A percentile compares a stretch with the other conserved stretches of the same genome.
These are phyloP conservation scores for Sylvilagus bachmani DNA, from an alignment of 2,113 vertebrate species.

Conservation along the genomic window DNA sequence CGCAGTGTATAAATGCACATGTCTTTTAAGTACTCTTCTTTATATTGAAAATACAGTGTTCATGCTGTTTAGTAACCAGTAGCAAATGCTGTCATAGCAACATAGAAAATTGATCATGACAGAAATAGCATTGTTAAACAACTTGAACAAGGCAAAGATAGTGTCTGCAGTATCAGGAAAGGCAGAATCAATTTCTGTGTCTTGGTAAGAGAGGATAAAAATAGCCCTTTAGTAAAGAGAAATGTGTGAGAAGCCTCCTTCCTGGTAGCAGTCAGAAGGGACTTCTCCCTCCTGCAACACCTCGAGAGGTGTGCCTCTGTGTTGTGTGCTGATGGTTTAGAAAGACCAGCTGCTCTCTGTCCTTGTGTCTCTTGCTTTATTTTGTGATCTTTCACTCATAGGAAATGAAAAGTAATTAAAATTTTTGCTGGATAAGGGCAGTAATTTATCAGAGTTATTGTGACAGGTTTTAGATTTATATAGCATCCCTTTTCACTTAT, in stretches of 20 bases:
- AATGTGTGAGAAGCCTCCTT: background rate
- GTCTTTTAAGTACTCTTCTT: constrained; percentile 11
- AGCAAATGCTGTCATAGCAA: background rate
- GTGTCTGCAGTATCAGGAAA: background rate
- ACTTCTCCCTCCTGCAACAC: background rate
- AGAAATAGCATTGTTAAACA: background rate
- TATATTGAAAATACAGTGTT: background rate
- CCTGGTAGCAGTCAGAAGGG: background rate
- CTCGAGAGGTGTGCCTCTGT: background rate
- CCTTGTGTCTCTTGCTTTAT: background rate
- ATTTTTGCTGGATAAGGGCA: constrained; percentile 2
- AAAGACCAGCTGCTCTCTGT: background rate
- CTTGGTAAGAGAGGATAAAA: background rate
- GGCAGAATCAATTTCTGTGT: background rate
- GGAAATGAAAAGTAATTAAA: constrained; percentile 21
- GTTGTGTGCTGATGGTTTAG: background rate
- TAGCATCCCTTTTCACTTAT: constrained; percentile 35
- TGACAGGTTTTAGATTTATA: constrained; percentile 28
- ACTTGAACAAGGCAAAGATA: background rate
- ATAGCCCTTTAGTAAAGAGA: background rate
- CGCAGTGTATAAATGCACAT: background rate
- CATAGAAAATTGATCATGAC: background rate
- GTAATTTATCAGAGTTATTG: constrained; percentile 23
- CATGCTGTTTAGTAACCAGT: background rate
- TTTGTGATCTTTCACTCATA: background rate